Evolutionary conservation across 1,140 invertebrate genomes (phyloP).

Genomic region (Zaprionus davidi): DNA sequence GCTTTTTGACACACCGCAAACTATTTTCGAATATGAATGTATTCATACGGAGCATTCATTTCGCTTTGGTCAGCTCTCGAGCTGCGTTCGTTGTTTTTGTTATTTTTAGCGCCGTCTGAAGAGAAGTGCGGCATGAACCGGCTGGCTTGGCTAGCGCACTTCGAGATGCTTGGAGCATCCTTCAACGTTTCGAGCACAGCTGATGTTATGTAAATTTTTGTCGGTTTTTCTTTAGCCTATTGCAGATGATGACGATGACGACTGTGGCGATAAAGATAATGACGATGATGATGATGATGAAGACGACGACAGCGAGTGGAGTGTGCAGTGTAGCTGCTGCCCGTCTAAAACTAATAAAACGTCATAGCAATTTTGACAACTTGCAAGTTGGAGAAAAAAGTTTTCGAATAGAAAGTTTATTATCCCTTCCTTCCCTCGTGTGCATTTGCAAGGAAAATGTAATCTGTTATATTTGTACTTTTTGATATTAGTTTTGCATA

Average conservation of each 20-base stretch:
- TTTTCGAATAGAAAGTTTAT: constrained; percentile 39
- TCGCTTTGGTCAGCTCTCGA: constrained; percentile 64
- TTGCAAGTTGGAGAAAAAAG: constrained; percentile 54
- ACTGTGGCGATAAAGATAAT: constrained; percentile 13
- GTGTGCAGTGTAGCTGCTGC: constrained; percentile 45
- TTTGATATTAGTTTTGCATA: neutral
- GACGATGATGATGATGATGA: constrained; percentile 8
- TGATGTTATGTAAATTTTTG: constrained; percentile 70
- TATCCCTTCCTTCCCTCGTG: constrained; percentile 2
- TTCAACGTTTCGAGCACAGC: constrained; percentile 64
- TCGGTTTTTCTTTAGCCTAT: constrained; percentile 38
- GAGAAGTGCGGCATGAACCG: constrained; percentile 49
- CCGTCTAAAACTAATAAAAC: constrained; percentile 75
- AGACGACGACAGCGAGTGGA: constrained; percentile 41
- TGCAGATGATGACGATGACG: constrained; percentile 11
- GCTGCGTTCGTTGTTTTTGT: constrained; percentile 59
- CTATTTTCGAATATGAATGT: constrained; percentile 72
- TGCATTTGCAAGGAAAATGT: constrained; percentile 30
- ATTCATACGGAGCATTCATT: constrained; percentile 51
- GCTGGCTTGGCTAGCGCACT: neutral
- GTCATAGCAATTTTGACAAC: constrained; percentile 79
- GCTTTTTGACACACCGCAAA: constrained; percentile 70
- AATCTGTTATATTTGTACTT: constrained; percentile 27
- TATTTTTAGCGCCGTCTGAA: constrained; percentile 72
- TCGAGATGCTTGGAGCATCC: constrained; percentile 60